Conservation (phyloP, 2,797 vertebrate genomes). For the Myripristis jacobus region DNA sequence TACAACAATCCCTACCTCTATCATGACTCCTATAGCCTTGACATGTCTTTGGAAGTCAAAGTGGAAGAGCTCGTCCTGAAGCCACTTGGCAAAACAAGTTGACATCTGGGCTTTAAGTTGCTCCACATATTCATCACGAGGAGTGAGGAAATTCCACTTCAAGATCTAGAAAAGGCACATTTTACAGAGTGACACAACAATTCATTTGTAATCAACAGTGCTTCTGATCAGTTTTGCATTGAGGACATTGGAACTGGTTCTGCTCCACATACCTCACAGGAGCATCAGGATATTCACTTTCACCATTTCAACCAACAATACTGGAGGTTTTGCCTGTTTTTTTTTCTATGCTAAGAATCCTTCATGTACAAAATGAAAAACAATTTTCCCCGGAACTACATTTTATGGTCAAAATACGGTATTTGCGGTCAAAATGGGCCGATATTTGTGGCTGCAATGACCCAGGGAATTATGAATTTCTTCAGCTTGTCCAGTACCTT, state of each 20-base stretch:
- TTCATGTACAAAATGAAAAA: too few relatives aligned
- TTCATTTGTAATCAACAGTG: background rate
- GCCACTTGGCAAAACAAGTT: constrained; percentile 92
- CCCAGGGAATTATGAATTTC: background rate
- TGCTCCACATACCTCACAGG: background rate
- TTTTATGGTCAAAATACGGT: too few relatives aligned
- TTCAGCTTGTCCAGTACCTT: constrained; percentile 83
- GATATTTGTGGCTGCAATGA: too few relatives aligned
- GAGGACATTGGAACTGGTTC: background rate
- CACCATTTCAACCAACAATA: background rate
- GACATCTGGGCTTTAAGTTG: constrained; percentile 97
- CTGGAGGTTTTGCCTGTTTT: too few relatives aligned
- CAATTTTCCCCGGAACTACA: too few relatives aligned
- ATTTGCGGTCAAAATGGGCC: too few relatives aligned
- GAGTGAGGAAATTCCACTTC: constrained; percentile 98
- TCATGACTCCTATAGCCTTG: constrained; percentile 94
- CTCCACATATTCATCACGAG: constrained; percentile 96
- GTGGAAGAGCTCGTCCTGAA: constrained; percentile 97
- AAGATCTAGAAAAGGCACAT: constrained; percentile 84
- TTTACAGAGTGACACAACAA: background rate
- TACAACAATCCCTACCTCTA: constrained; percentile 84
- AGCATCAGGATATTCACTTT: background rate
- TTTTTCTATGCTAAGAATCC: too few relatives aligned
- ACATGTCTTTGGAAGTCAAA: constrained; percentile 97
- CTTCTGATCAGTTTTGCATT: background rate